Base-by-base conservation (phyloP, 2,797 vertebrate genomes). In the Amblyraja radiata region DNA sequence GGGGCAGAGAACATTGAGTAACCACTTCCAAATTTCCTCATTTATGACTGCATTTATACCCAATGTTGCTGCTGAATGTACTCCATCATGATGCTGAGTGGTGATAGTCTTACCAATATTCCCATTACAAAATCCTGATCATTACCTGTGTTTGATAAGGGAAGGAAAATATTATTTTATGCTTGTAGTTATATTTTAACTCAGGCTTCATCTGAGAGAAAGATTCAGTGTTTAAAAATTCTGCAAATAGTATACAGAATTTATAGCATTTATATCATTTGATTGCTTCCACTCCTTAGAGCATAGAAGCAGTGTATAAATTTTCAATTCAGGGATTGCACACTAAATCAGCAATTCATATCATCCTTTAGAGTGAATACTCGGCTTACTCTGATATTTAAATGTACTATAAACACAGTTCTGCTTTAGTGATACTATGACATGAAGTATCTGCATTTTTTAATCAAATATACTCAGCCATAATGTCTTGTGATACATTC, bases 371-470 rank as follows among this genome's bases (percentile, higher is more conserved):
- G 71, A 58, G 7, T 74, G 28, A 92, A 76, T 54, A 58, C 65
- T 73, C 32, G 28, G 39, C 68, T 25, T 76, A 71, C 39, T 76
- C 36, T 16, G n/a, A 80, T 32, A 80, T 80, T 80, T 68, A 68
- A 36, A 68, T 88, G 21, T 88, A 68, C 14, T 88, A 10, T 68
- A 88, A 88, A 88, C 61, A 68, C n/a, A 36, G 61, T 88, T 68
- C 28, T 88, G 61, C 61, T 68, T 88, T 68, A 68, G 84, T 88
- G 84, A 68, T 63, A 88, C n/a, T 88, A 16, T 65, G n/a, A 36
- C 63, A 65, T 36, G 16, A 88, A 88, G n/a, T 21, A 68, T 36
- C 68, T 65, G 84, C 84, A 68, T 68, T 18, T 0, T 88, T 88
- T 10, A 32, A 88, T 68, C 61, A 88, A 68, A 1, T 36, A n/a